A percentile compares a stretch with the other conserved stretches of the same genome.
Evolutionary conservation across 2,113 vertebrate genomes (phyloP).

Genomic region (Acinonyx jubatus): DNA sequence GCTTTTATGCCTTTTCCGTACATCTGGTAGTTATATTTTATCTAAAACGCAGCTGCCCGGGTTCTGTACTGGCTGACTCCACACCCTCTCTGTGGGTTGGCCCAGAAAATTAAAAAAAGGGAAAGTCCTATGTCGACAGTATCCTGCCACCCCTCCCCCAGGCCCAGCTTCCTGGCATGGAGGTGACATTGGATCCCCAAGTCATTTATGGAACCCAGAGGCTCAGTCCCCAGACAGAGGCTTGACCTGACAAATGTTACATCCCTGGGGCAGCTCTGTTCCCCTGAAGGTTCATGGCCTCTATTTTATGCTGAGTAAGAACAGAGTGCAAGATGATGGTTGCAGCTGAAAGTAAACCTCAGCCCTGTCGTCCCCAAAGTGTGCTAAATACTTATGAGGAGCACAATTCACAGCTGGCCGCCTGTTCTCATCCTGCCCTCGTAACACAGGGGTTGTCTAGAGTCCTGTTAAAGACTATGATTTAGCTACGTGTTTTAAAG

Average conservation of each 20-base stretch:
- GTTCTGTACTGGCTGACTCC: background rate
- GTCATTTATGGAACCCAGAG: background rate
- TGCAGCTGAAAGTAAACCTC: background rate
- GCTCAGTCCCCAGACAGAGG: background rate
- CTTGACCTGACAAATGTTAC: background rate
- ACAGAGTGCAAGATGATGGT: background rate
- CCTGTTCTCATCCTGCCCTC: background rate
- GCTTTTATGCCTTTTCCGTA: slow-evolving; percentile 72
- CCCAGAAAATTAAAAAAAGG: background rate
- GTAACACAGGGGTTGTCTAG: background rate
- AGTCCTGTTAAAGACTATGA: background rate
- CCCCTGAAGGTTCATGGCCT: background rate
- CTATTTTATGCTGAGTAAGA: background rate
- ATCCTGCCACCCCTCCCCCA: background rate
- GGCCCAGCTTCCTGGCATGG: background rate
- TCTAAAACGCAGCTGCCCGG: background rate
- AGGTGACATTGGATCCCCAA: background rate
- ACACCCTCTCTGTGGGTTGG: slow-evolving; percentile 5
- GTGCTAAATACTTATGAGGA: background rate
- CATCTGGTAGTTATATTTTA: slow-evolving; percentile 40
- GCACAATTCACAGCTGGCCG: background rate
- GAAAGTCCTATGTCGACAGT: background rate
- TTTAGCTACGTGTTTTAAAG: background rate
- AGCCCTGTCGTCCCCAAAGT: background rate
- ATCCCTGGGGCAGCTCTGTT: background rate